Evolutionary conservation across 2,113 vertebrate genomes (phyloP), one percentile per base, ranked within the genome.

Genomic region (Takifugu flavidus): DNA sequence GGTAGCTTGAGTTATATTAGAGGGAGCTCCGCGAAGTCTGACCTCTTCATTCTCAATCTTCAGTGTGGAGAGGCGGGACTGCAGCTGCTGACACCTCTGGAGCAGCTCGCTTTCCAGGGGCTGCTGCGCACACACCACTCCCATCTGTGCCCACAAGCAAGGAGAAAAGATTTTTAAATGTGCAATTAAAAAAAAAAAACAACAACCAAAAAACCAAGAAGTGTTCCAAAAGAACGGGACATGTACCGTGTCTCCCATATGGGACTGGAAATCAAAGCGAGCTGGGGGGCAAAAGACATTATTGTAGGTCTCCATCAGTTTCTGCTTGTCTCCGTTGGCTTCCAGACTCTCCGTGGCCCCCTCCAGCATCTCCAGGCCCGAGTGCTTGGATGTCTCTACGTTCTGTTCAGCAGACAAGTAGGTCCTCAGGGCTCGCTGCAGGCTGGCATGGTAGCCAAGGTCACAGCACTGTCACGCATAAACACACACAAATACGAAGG

Each of bases 21-120:
- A 49, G 20, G 5, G 34, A 26, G 4, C 10, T 28, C 31, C 53
- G 28, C 56, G n/a, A 56, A 1, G 47, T 20, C 47, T n/a, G 3
- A 98, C 97, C 95, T 99, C 97, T 49, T 99, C 96, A 0, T 98
- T 99, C 80, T 99, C 97, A 25, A 99, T 98, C 82, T 92, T 95
- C 4, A 99, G 93, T 0, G 97, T 98, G 4, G 96, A 96, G 52
- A 99, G 79, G 0, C 97, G 92, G 14, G 92, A 95, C 87, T 96
- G 96, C 56, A 99, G 78, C 56, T 96, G 95, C 81, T 98, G 96
- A 83, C 95, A 96, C 79, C 97, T 90, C 89, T 97, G 96, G 25
- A 95, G 90, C 46, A 99, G 53, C 62, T 99, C 97, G 0, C 90
- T 86, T 85, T 98, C 96, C 25, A 99, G 86, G 0, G 97, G 95